These are phyloP conservation scores for cattle (Bos taurus) DNA, from an alignment of 2,113 vertebrate species.

Conservation along the genomic window DNA sequence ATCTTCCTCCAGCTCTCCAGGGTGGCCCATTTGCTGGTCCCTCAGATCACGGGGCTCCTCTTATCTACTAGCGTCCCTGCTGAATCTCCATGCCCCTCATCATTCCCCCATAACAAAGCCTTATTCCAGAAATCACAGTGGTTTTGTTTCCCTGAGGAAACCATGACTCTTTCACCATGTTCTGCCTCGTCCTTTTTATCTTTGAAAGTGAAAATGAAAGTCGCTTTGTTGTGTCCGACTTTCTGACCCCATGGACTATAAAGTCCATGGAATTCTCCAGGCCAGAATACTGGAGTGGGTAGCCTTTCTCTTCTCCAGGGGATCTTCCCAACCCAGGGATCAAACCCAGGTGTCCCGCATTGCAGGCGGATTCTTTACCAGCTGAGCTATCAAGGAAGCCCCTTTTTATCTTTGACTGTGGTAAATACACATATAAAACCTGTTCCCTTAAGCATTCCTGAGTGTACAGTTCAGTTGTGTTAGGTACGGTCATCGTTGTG, in stretches of 20 bases:
- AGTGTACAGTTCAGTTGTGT: not conserved
- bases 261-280: not conserved
- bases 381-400: not conserved
- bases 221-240: not conserved
- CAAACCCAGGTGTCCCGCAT: not conserved
- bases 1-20: not conserved
- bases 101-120: not conserved
- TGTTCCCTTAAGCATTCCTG: not conserved
- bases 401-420: not conserved
- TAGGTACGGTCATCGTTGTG: not conserved
- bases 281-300: not conserved
- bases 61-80: too few species aligned
- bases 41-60: not conserved
- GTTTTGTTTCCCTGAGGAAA: not conserved
- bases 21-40: fast-evolving
- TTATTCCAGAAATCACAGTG: not conserved
- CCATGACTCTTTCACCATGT: not conserved
- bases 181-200: not conserved
- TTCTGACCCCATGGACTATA: not conserved
- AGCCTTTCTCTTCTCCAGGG: not conserved
- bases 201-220: not conserved
- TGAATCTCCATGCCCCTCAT: not conserved
- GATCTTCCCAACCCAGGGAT: not conserved
- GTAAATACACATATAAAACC: not conserved
- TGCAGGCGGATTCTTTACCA: not conserved